Base-by-base conservation (phyloP, 2,113 vertebrate species). In the Lampris megalopsis region DNA sequence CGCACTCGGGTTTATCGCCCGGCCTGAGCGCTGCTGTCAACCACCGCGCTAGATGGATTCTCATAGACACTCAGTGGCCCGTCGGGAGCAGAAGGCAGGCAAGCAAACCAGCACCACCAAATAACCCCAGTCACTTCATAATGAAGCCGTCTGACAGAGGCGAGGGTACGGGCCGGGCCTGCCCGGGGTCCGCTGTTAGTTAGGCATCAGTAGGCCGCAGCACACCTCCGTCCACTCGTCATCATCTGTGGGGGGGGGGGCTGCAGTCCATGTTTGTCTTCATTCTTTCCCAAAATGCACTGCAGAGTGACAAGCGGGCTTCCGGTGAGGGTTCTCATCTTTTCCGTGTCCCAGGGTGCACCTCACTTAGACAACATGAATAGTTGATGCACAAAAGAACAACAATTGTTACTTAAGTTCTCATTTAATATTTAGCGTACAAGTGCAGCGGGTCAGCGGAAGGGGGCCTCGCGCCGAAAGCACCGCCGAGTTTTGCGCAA, bases 381-480 rank as follows among this genome's bases (percentile, higher is more conserved):
- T 94, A 90, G 79, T 93, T 92, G 82, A 94, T 93, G 83, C 50
- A 59, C 68, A 81, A 85, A 90, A 92, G 86, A 92, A 94, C 93
- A 94, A 92, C 92, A 93, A 89, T 92, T 79, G 84, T 91, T 93
- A 94, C 93, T 94, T 94, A 92, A 83, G 80, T 77, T 73, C 85
- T 91, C 87, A 92, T 94, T 7, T 73, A 94, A 91, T 93, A 94
- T 94, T 94, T 79, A 94, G 47, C 9, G 54, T 61, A 81, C 85
- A 36, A 62, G 78, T 49, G 40, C 7, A 58, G 72, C 77, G 72
- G 73, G 60, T 71, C 62, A 73, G 68, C 75, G 49, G 76, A 71
- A 48, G 53, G 56, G 64, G 75, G 66, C 79, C 62, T 77, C 83
- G 77, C 80, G 5, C 63, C 0, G 47, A 78, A 82, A 74, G 74